Base-by-base conservation (phyloP, 2,113 vertebrate genomes). In the Charadrius vociferus region DNA sequence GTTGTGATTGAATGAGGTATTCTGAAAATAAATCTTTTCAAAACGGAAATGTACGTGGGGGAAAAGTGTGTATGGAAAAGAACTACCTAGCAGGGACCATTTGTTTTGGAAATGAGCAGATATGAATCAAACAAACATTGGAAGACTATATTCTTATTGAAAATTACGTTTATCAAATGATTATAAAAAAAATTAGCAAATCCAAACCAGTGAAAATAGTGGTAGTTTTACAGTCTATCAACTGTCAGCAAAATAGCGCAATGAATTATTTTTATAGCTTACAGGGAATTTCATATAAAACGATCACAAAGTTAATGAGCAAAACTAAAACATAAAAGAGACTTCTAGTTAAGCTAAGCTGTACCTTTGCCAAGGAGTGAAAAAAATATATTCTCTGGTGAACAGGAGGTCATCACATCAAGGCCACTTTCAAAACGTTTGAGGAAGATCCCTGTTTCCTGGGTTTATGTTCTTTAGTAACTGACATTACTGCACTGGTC, bases 271-370 rank as follows among this genome's bases (percentile, higher is more conserved):
- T 88, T 72, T 71, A 10, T 56, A 55, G 50, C n/a, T 79, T 74
- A 18, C 14, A 53, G 7, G 27, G 43, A n/a, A 67, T 86, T 70
- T 68, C 8, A 7, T 49, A 30, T 39, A n/a, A 66, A 81, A 32
- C 1, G 0, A 58, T 41, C 22, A 29, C 13, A 49, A 37, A 49
- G 16, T 8, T 77, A 65, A 6, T 0, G 1, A 66, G 21, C 20
- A 29, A 2, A 83, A 53, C 20, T 66, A 36, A 56, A 82, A 10
- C 3, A 23, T 23, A 77, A 16, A 37, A 61, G 9, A n/a, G 23
- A 32, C 12, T 55, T 41, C 15, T 49, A 1, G 3, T 43, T 65
- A 32, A 2, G 12, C 20, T 47, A 61, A 81, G 14, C 12, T 81
- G 20, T 43, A 47, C 7, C 8, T 78, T 70, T 87, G 32, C 39